These are phyloP conservation scores for Noctua janthina DNA, from an alignment of 2,888 invertebrate species.

Conservation along the genomic window DNA sequence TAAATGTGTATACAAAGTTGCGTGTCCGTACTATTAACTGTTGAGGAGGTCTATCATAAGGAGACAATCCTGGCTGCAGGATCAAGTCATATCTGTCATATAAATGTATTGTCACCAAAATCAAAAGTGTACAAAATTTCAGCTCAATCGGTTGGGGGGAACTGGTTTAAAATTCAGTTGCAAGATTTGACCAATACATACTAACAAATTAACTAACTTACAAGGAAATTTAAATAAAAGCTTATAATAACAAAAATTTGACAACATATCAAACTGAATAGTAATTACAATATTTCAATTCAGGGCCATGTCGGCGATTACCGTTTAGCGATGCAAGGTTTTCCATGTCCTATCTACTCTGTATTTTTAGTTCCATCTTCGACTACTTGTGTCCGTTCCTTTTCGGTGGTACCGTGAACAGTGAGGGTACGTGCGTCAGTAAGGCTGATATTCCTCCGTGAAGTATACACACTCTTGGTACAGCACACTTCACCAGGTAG, in stretches of 20 bases:
- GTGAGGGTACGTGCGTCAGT: conserved; percentile 91
- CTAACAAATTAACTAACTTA: too few species aligned
- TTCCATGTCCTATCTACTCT: conserved; percentile 42
- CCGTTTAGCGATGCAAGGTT: neutral
- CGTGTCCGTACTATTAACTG: too few species aligned
- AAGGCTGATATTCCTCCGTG: conserved; percentile 97
- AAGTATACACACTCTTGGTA: conserved; percentile 95
- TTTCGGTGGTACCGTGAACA: conserved; percentile 82
- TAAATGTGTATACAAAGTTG: too few species aligned
- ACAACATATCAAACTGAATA: neutral
- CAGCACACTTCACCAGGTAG: conserved; percentile 94
- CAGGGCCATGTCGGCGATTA: neutral
- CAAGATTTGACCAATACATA: too few species aligned
- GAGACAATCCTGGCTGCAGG: too few species aligned
- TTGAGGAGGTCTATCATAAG: too few species aligned
- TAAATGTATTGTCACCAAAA: too few species aligned
- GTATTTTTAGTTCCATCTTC: neutral
- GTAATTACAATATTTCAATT: neutral
- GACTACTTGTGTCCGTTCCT: conserved; percentile 64
- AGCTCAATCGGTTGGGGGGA: too few species aligned
- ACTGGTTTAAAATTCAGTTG: too few species aligned
- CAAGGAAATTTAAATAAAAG: too few species aligned
- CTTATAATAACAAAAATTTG: neutral
- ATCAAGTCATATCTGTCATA: too few species aligned
- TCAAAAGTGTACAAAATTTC: too few species aligned